A percentile compares a stretch with the other conserved stretches of the same genome.
phyloP scores from a whole-genome alignment of 1,140 invertebrate species.

The Drosophila nasuta region DNA sequence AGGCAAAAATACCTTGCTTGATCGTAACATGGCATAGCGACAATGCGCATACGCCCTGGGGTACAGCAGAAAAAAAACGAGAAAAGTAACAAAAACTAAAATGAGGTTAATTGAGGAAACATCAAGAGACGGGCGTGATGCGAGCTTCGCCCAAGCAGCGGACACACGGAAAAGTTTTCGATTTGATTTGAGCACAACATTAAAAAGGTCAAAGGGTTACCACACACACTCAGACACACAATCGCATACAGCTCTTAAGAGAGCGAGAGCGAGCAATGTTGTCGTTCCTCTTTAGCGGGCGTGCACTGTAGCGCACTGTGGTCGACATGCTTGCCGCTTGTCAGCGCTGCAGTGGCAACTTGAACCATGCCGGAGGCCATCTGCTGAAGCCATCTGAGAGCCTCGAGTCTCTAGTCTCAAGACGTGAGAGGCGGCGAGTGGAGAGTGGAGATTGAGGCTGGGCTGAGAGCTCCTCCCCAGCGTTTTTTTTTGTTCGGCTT shows the following conservation, averaged over 20 bases:
- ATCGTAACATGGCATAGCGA: slow-evolving; percentile 58
- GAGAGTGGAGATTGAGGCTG: neutral
- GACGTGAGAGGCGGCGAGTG: too few species aligned
- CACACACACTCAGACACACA: neutral
- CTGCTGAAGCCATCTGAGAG: slow-evolving; percentile 56
- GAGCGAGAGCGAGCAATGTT: slow-evolving; percentile 1
- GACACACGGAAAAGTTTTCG: slow-evolving; percentile 51
- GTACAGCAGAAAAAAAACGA: slow-evolving; percentile 15
- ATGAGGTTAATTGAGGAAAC: slow-evolving; percentile 82
- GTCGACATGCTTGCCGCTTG: slow-evolving; percentile 53
- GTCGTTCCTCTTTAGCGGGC: slow-evolving; percentile 29
- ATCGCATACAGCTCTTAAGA: neutral
- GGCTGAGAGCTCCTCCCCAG: slow-evolving; percentile 65
- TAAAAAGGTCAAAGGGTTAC: slow-evolving; percentile 67
- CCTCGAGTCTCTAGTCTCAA: neutral
- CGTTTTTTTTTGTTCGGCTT: slow-evolving; percentile 29
- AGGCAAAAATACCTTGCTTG: slow-evolving; percentile 35
- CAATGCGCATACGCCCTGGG: slow-evolving; percentile 74
- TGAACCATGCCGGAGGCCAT: slow-evolving; percentile 71
- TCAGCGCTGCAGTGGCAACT: slow-evolving; percentile 77
- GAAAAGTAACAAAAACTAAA: slow-evolving; percentile 16
- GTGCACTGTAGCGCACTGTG: slow-evolving; percentile 49
- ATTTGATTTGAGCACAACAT: slow-evolving; percentile 78
- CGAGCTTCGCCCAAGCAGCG: slow-evolving; percentile 76
- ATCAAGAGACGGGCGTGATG: slow-evolving; percentile 73